Evolutionary conservation across 2,888 invertebrate genomes (phyloP).

Genomic region (Parnassius apollo): DNA sequence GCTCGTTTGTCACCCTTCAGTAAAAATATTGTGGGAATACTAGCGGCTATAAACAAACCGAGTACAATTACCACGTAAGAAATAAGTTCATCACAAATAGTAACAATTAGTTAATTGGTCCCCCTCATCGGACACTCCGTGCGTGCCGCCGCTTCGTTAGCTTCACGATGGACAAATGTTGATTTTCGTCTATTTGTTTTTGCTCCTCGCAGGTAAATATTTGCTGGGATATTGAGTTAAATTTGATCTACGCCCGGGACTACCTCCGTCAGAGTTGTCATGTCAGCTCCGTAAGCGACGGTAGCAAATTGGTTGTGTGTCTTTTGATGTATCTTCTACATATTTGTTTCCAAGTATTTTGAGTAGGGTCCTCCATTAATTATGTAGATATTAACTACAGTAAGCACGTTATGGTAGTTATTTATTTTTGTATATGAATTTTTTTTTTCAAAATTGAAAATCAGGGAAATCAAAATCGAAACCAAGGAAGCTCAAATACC

Average conservation of each 20-base stretch:
- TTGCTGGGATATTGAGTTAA: slow-evolving; percentile 12
- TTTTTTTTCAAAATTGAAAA: too few species aligned
- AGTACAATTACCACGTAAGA: slow-evolving; percentile 13
- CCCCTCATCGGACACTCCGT: slow-evolving; percentile 25
- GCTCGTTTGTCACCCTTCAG: too few species aligned
- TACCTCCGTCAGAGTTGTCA: slow-evolving; percentile 1
- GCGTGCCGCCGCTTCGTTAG: slow-evolving; percentile 38
- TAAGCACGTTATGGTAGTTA: too few species aligned
- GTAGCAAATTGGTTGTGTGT: slow-evolving; percentile 17
- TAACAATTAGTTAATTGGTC: slow-evolving; percentile 39
- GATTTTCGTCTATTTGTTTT: slow-evolving; percentile 14
- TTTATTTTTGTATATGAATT: too few species aligned
- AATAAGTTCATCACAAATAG: slow-evolving; percentile 30
- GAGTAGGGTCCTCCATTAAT: slow-evolving; percentile 9
- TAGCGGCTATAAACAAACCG: neutral
- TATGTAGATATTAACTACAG: neutral
- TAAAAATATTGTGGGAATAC: neutral
- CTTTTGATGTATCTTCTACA: slow-evolving; percentile 17
- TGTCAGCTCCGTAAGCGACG: neutral
- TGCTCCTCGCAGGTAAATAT: slow-evolving; percentile 23
- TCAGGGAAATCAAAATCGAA: too few species aligned
- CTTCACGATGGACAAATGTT: slow-evolving; percentile 25
- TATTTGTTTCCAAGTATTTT: slow-evolving; percentile 12
- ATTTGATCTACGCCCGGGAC: slow-evolving; percentile 6
- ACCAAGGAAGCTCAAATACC: too few species aligned